These are phyloP conservation scores for Mareca penelope DNA, from an alignment of 2,797 vertebrate genomes.

Conservation along the genomic window DNA sequence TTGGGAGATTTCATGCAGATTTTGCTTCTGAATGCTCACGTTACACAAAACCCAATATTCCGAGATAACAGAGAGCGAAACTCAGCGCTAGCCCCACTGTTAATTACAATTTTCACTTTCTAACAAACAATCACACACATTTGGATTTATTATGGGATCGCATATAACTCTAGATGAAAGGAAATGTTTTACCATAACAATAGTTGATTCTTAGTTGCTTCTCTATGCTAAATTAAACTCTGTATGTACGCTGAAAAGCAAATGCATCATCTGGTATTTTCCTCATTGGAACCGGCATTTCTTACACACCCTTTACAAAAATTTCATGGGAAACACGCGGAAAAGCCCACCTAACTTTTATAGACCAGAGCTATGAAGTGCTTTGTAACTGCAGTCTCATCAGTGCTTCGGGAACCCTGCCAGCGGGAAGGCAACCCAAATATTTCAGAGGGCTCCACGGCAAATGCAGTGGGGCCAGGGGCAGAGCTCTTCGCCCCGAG, in stretches of 20 bases:
- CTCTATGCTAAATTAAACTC: slow-evolving; percentile 45
- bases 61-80: not conserved
- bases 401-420: not conserved
- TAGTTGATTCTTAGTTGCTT: slow-evolving; percentile 1
- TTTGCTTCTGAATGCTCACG: slow-evolving; percentile 23
- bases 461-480: accelerated
- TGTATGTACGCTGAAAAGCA: not conserved
- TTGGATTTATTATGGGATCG: slow-evolving; percentile 23
- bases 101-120: slow-evolving; percentile 49
- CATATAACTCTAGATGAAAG: slow-evolving; percentile 30
- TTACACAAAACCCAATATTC: not conserved
- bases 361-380: not conserved
- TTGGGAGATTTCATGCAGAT: slow-evolving; percentile 24
- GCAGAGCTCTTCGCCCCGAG: not conserved
- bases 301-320: slow-evolving; percentile 51
- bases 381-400: not conserved
- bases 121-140: not conserved
- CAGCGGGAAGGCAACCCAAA: not conserved
- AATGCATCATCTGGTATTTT: slow-evolving; percentile 28
- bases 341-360: slow-evolving; percentile 18
- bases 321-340: slow-evolving; percentile 39
- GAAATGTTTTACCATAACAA: slow-evolving; percentile 26
- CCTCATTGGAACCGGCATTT: slow-evolving; percentile 36
- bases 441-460: not conserved
- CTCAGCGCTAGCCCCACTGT: not conserved